These are phyloP conservation scores for Gonocerus acuteangulatus DNA, from an alignment of 2,888 invertebrate genomes.

Conservation along the genomic window DNA sequence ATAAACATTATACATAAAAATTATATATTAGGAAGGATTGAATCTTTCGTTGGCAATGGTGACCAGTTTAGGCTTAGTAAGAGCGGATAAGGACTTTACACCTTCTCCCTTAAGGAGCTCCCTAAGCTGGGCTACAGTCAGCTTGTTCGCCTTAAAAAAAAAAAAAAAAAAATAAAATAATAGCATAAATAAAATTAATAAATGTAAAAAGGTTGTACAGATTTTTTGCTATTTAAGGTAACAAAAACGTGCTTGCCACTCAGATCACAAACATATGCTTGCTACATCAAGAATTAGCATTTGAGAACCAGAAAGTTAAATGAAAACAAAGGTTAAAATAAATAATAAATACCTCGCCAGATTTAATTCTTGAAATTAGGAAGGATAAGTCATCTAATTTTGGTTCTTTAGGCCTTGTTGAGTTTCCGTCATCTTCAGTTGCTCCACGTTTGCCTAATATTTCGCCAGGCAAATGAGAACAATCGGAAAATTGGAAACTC, in stretches of 20 bases:
- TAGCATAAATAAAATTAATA: neutral
- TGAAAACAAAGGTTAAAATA: neutral
- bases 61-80: conserved; percentile 28
- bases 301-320: too few species aligned
- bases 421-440: neutral
- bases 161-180: neutral
- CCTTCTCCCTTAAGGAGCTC: conserved; percentile 30
- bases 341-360: conserved; percentile 4
- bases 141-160: conserved; percentile 26
- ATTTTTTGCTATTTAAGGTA: too few species aligned
- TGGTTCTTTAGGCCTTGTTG: neutral
- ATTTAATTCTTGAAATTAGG: conserved; percentile 1
- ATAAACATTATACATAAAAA: too few species aligned
- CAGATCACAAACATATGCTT: too few species aligned
- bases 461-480: conserved; percentile 20
- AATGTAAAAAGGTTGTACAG: conserved; percentile 1
- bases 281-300: too few species aligned
- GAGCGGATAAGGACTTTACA: conserved; percentile 27
- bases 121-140: conserved; percentile 27
- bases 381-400: conserved; percentile 1
- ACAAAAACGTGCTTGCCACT: too few species aligned
- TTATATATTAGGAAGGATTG: neutral
- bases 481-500: conserved; percentile 24
- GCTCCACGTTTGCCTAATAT: neutral
- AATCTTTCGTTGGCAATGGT: conserved; percentile 29